phyloP scores from a whole-genome alignment of 2,797 vertebrate genomes.

The Fistularia commersonii region DNA sequence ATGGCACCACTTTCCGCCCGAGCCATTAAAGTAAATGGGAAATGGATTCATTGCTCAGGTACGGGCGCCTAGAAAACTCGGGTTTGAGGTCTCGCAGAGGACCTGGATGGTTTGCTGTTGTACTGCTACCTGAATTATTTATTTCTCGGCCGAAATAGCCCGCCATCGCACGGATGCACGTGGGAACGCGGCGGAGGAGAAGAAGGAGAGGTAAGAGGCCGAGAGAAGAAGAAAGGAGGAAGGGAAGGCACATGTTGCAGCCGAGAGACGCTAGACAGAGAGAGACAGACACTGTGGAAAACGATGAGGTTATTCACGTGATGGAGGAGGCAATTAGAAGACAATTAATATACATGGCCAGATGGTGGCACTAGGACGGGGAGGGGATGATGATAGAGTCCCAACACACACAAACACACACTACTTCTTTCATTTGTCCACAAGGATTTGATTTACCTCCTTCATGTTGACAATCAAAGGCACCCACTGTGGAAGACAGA shows the following conservation, averaged over 20 bases:
- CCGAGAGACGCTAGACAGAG: too few relatives aligned
- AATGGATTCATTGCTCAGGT: conserved; percentile 44
- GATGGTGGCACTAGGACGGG: conserved; percentile 4
- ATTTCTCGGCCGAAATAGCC: conserved; percentile 45
- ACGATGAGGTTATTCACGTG: conserved; percentile 35
- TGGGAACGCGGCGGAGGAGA: not conserved
- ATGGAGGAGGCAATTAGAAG: conserved; percentile 42
- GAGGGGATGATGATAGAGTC: conserved; percentile 3
- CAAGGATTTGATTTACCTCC: conserved; percentile 28
- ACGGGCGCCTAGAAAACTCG: not conserved
- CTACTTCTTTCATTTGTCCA: conserved; percentile 10
- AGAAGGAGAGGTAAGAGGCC: not conserved
- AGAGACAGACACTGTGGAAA: conserved; percentile 6
- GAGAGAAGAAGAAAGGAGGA: not conserved
- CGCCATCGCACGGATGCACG: conserved; percentile 19
- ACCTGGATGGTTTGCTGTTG: conserved; percentile 37
- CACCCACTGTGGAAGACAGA: conserved; percentile 19
- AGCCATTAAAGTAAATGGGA: conserved; percentile 12
- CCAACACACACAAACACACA: not conserved
- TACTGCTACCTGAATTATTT: conserved; percentile 63
- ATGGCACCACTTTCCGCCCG: conserved; percentile 2
- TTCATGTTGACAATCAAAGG: conserved; percentile 56
- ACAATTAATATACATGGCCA: conserved; percentile 38
- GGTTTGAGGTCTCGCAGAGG: conserved; percentile 28
- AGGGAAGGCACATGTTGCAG: too few relatives aligned